Evolutionary conservation across 2,113 vertebrate genomes (phyloP), one percentile per base, ranked within the genome.

Genomic region (Dromaius novaehollandiae): DNA sequence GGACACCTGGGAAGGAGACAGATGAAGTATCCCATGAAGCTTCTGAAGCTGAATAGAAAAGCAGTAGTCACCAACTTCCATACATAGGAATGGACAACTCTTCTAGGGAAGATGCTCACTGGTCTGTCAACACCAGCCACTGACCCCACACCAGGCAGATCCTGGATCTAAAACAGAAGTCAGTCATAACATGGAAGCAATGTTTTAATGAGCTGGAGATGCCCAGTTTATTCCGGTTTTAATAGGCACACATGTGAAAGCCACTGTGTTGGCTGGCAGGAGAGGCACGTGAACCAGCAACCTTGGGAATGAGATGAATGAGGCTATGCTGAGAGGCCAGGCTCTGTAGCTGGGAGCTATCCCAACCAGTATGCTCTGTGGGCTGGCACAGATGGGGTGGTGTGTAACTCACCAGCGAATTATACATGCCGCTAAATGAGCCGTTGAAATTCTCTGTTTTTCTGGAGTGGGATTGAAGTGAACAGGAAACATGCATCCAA

Each of bases 311-410:
- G 12, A 85, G 75, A 71, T 81, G 73, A 71, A 90, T 71, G 76
- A 78, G 1, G 4, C 6, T 85, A 58, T 8, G 11, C 44, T 13
- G 30, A 28, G 55, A 83, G 46, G n/a, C 32, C 0, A 2, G 24
- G 64, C 46, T 81, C 34, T 78, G 73, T 48, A 78, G 80, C 95
- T 92, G 73, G 64, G 85, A 71, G 79, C 82, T 93, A 64, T 90
- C 68, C 76, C 88, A 96, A 51, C 30, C 86, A 82, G 86, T 90
- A 42, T 81, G 73, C 53, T 94, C 82, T 74, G 53, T 61, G 64
- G 55, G 71, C 76, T 96, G 96, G 89, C 91, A 93, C 82, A 96
- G 85, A 93, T 95, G 78, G 75, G 53, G 9, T 3, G 3, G 16
- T 60, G 21, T 90, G 55, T 25, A 88, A 82, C 82, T 93, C 75